phyloP scores from a whole-genome alignment of 2,113 vertebrate species.

The Eolophus roseicapilla region DNA sequence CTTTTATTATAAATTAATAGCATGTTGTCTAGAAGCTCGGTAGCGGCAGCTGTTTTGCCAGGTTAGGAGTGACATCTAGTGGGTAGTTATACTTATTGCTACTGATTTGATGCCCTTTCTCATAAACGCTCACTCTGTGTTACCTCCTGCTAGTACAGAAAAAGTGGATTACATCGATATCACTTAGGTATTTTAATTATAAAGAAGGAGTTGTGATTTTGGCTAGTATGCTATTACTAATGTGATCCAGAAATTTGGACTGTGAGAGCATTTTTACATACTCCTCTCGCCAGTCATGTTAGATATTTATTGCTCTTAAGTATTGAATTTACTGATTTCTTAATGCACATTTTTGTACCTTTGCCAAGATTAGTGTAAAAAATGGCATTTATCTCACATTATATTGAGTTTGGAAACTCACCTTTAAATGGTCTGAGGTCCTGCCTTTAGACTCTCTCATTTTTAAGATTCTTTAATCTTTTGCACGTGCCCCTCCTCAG shows the following conservation, averaged over 20 bases:
- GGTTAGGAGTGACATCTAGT: constrained; percentile 82
- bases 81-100: not conserved
- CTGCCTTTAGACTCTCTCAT: not conserved
- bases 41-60: constrained; percentile 37
- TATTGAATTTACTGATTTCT: not conserved
- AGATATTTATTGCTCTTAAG: not conserved
- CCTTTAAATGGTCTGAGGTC: not conserved
- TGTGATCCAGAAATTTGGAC: not conserved
- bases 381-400: not conserved
- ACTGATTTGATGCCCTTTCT: not conserved
- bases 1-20: constrained; percentile 81
- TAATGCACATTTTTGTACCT: not conserved
- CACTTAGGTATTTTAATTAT: not conserved
- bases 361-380: not conserved
- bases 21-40: constrained; percentile 16
- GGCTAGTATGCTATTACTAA: not conserved
- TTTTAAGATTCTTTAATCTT: not conserved
- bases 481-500: not conserved
- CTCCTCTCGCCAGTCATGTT: not conserved
- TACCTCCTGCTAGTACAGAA: not conserved
- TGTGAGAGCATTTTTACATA: not conserved
- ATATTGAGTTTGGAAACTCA: not conserved
- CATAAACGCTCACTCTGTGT: accelerated
- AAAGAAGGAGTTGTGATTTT: not conserved
- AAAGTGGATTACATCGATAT: not conserved